Evolutionary conservation across 1,140 invertebrate species (phyloP).

Genomic region (Bombus superbus): DNA sequence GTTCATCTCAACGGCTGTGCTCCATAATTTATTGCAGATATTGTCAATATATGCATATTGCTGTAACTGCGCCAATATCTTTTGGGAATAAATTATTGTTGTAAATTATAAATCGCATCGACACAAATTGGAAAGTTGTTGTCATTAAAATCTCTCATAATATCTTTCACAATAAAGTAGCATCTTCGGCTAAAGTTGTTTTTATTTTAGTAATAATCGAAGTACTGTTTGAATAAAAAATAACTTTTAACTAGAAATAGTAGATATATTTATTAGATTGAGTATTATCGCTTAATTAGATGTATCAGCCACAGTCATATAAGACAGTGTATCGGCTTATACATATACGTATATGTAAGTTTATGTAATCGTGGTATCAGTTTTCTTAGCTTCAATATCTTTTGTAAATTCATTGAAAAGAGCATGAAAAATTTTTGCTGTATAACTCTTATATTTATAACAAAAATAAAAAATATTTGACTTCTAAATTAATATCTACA

Average conservation of each 20-base stretch:
- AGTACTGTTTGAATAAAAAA: not conserved
- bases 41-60: not conserved
- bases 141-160: not conserved
- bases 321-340: too few species aligned
- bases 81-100: slow-evolving; percentile 20
- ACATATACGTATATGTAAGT: too few species aligned
- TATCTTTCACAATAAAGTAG: not conserved
- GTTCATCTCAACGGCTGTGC: slow-evolving; percentile 52
- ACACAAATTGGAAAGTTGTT: not conserved
- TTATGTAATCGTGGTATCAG: too few species aligned
- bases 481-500: not conserved
- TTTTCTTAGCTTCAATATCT: too few species aligned
- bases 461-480: not conserved
- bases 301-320: too few species aligned
- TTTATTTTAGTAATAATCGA: not conserved
- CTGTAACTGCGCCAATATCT: slow-evolving; percentile 5
- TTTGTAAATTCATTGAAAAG: too few species aligned
- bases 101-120: not conserved
- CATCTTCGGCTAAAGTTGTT: not conserved
- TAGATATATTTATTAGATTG: too few species aligned
- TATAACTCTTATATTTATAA: not conserved
- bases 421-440: too few species aligned
- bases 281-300: too few species aligned
- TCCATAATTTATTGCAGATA: slow-evolving; percentile 35
- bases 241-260: too few species aligned